phyloP scores from a whole-genome alignment of 2,888 invertebrate genomes.

The Callyntrura guangdongensis region DNA sequence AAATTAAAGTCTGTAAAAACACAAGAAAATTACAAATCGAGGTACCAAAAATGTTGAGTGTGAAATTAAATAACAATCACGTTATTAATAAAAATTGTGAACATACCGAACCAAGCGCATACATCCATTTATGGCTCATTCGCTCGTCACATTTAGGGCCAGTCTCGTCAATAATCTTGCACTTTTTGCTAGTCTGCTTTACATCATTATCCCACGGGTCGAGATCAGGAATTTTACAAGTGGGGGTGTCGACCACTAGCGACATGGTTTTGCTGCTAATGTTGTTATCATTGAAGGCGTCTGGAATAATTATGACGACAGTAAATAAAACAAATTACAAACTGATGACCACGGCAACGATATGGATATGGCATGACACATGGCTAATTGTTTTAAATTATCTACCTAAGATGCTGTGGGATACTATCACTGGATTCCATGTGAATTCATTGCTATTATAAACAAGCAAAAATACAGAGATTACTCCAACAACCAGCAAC shows the following conservation, averaged over 20 bases:
- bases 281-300: no score
- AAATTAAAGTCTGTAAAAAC: slow-evolving; percentile 57
- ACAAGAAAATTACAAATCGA: no score
- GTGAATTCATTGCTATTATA: no score
- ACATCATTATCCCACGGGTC: slow-evolving; percentile 68
- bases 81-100: neutral
- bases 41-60: neutral
- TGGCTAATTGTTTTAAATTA: no score
- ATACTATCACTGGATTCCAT: no score
- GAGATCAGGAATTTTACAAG: slow-evolving; percentile 79
- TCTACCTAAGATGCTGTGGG: no score
- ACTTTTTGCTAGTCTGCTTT: neutral
- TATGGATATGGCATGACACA: no score
- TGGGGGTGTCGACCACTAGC: slow-evolving; percentile 19
- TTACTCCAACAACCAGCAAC: no score
- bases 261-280: neutral
- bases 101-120: slow-evolving; percentile 41
- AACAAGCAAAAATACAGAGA: no score
- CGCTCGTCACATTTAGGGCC: slow-evolving; percentile 13
- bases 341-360: no score
- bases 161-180: slow-evolving; percentile 18
- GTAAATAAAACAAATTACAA: no score
- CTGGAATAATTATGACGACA: no score
- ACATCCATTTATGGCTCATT: neutral
- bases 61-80: neutral